These are phyloP conservation scores for Danio albolineatus DNA, from an alignment of 2,797 vertebrate species.

Conservation along the genomic window DNA sequence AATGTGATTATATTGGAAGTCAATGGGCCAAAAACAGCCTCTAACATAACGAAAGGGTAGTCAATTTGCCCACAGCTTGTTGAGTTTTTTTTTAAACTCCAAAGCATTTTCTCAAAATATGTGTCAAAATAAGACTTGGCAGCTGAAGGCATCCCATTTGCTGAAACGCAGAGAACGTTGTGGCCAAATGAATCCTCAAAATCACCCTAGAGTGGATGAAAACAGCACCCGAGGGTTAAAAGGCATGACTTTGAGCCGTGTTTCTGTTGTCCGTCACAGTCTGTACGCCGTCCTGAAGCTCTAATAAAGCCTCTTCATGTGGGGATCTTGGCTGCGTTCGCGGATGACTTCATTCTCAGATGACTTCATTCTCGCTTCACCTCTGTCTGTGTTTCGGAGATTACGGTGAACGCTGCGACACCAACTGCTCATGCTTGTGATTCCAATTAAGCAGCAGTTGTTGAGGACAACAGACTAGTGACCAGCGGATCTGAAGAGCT, in stretches of 20 bases:
- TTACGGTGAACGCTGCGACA: conserved; percentile 2
- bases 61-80: too few relatives aligned
- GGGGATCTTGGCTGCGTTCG: conserved; percentile 11
- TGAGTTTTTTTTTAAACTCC: too few relatives aligned
- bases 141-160: too few relatives aligned
- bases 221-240: background rate
- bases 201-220: too few relatives aligned
- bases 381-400: conserved; percentile 28
- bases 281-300: background rate
- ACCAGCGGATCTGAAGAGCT: conserved; percentile 17
- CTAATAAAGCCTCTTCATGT: conserved; percentile 1
- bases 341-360: conserved; percentile 26
- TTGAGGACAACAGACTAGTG: conserved; percentile 41
- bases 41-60: too few relatives aligned
- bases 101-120: too few relatives aligned
- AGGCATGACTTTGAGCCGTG: background rate
- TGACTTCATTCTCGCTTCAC: conserved; percentile 5
- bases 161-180: too few relatives aligned
- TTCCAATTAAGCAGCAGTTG: conserved; percentile 25
- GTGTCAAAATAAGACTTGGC: too few relatives aligned
- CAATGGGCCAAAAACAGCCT: too few relatives aligned
- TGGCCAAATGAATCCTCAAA: too few relatives aligned
- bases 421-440: conserved; percentile 34
- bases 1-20: too few relatives aligned
- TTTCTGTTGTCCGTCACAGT: background rate